Evolutionary conservation across 2,888 invertebrate genomes (phyloP).

Genomic region (Thalpophila matura): DNA sequence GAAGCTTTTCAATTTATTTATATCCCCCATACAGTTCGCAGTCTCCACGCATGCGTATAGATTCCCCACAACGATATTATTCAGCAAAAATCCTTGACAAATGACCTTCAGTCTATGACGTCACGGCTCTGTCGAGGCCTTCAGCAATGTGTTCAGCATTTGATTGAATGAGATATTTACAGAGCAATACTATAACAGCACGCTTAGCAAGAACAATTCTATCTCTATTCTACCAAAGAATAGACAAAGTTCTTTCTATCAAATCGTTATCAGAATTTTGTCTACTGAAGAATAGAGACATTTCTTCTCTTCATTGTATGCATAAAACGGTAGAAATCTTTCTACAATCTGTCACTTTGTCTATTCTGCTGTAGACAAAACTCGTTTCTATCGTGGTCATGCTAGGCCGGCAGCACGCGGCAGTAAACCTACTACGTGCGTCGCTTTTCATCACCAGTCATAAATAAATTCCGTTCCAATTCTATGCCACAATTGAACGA

Average conservation of each 20-base stretch:
- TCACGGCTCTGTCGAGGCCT: constrained; percentile 22
- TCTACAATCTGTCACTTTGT: too few relatives aligned
- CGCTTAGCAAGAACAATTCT: too few relatives aligned
- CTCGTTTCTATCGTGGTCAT: too few relatives aligned
- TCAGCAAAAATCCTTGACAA: constrained; percentile 57
- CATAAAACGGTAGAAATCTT: too few relatives aligned
- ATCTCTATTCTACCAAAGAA: too few relatives aligned
- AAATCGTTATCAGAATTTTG: too few relatives aligned
- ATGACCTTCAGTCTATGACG: constrained; percentile 52
- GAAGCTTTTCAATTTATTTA: constrained; percentile 58
- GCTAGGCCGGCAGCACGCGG: too few relatives aligned
- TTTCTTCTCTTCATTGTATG: too few relatives aligned
- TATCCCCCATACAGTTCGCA: constrained; percentile 41
- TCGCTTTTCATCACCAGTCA: constrained; percentile 30
- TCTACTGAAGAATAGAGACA: too few relatives aligned
- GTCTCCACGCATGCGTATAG: constrained; percentile 53
- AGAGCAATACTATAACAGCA: constrained; percentile 14
- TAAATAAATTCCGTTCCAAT: constrained; percentile 65
- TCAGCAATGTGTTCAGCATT: constrained; percentile 25
- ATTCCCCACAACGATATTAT: constrained; percentile 50
- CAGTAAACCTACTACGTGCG: constrained; percentile 48
- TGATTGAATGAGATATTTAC: constrained; percentile 48
- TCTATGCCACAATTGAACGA: constrained; percentile 55
- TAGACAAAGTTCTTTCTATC: too few relatives aligned
- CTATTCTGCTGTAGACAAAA: too few relatives aligned